Evolutionary conservation across 1,140 invertebrate genomes (phyloP), one percentile per base, ranked within the genome.

Genomic region (Orius laevigatus): DNA sequence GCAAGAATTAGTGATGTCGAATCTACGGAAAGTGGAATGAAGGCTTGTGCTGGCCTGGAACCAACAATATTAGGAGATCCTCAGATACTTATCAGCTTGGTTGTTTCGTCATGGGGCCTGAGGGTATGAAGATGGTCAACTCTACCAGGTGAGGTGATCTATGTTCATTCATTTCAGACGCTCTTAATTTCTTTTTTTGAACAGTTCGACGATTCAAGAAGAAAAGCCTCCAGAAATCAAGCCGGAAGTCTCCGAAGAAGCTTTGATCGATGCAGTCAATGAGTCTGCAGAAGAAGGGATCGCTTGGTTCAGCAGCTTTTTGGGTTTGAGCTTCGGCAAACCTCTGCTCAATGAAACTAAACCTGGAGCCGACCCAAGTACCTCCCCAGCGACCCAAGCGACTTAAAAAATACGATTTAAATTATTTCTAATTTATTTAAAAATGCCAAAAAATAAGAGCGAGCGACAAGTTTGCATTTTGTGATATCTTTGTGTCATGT

Each of bases 201-300:
- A 34, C 33, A 8, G n/a, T 8, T n/a, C 8, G 33, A 8, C 33
- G 33, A 34, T 8, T n/a, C 8, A 40, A n/a, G 64, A 65, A 5
- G 62, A 61, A 49, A 63, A 67, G 2, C 48, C 25, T 0, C 45
- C 9, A 19, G 51, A 48, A 3, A 34, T 15, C 11, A 47, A 48
- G 45, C 46, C 54, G 4, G 55, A 57, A 0, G 63, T 67, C 20
- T 66, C 68, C 51, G 66, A 71, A 31, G 70, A 70, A 52, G 65
- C 66, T 32, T 65, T 75, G 52, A 57, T 75, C 20, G 62, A 65
- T 12, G 68, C 66, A 11, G 68, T 76, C 2, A 74, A 72, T 53
- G 66, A 74, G 55, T 71, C 72, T 16, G 73, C 73, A 10, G 69
- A 75, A 57, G 64, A 75, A 58, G 71, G 73, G 25, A 64, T 76